A percentile compares a stretch with the other conserved stretches of the same genome.
Evolutionary conservation across 1,140 invertebrate species (phyloP).

Genomic region (Platyscapa corneri): DNA sequence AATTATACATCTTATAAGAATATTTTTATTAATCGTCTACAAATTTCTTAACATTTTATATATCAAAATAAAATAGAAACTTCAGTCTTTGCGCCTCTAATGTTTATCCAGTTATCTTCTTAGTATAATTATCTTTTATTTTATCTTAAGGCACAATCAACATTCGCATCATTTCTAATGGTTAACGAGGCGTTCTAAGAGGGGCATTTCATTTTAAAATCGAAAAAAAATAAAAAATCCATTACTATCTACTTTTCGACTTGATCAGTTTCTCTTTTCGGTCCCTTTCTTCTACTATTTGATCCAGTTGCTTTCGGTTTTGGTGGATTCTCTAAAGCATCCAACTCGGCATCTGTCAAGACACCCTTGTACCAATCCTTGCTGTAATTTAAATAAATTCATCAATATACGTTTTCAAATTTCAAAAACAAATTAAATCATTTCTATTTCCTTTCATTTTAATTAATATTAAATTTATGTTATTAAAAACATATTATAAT

Average conservation of each 20-base stretch:
- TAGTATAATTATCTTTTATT: not conserved
- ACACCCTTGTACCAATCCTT: constrained; percentile 91
- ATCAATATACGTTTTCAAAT: not conserved
- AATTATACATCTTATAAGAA: constrained; percentile 10
- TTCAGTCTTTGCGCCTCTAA: constrained; percentile 50
- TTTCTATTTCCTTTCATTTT: not conserved
- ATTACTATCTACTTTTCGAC: not conserved
- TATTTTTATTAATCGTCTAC: constrained; percentile 24
- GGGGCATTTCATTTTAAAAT: constrained; percentile 43
- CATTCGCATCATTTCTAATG: not conserved
- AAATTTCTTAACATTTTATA: constrained; percentile 25
- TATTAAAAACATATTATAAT: too few species aligned
- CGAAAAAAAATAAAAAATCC: not conserved
- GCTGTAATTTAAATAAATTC: constrained; percentile 73
- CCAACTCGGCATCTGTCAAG: constrained; percentile 85
- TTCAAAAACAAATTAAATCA: not conserved
- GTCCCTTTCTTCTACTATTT: constrained; percentile 75
- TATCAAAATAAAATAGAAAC: constrained; percentile 33
- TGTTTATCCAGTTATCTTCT: constrained; percentile 33
- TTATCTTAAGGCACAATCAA: constrained; percentile 31
- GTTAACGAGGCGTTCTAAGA: too few species aligned
- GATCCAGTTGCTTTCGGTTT: constrained; percentile 76
- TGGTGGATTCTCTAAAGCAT: constrained; percentile 85
- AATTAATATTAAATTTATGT: too few species aligned
- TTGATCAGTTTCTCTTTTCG: constrained; percentile 52